phyloP scores from a whole-genome alignment of 23 tunicate genomes.

The Trididemnum clinides region DNA sequence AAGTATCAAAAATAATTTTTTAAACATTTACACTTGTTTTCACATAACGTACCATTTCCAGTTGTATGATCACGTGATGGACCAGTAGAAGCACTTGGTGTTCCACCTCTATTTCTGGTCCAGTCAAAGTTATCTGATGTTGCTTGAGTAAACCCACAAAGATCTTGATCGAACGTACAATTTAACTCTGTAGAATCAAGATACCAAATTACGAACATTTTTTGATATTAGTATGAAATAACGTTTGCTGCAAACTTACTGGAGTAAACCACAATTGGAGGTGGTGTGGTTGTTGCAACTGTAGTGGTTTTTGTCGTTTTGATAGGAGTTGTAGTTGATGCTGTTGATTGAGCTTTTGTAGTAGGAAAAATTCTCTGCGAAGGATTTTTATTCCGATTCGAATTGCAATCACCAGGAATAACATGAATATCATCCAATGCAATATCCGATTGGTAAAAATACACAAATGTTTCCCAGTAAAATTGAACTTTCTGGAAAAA shows the following conservation, averaged over 20 bases:
- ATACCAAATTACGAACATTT: too few relatives aligned
- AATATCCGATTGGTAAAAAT: constrained; percentile 91
- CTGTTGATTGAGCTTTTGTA: not conserved
- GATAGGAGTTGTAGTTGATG: constrained; percentile 35
- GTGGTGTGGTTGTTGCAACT: constrained; percentile 28
- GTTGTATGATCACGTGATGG: constrained; percentile 89
- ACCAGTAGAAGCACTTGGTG: constrained; percentile 95
- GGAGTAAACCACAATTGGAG: constrained; percentile 11
- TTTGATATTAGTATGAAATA: too few relatives aligned
- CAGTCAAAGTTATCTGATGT: constrained; percentile 76
- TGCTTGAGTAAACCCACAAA: constrained; percentile 75
- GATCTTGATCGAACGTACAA: constrained; percentile 68
- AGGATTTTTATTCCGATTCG: constrained; percentile 1
- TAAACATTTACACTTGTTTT: too few relatives aligned
- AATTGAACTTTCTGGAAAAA: constrained; percentile 75
- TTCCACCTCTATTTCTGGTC: constrained; percentile 37
- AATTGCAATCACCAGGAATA: constrained; percentile 25
- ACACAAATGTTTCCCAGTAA: constrained; percentile 88
- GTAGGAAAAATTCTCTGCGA: constrained; percentile 24
- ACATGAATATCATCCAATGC: constrained; percentile 75
- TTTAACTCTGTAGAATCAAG: constrained; percentile 54
- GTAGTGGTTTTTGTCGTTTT: constrained; percentile 26
- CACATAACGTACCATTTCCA: not conserved
- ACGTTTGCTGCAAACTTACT: constrained; percentile 7
- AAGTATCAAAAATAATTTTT: too few relatives aligned